Evolutionary conservation across 2,797 vertebrate genomes (phyloP).

Genomic region (Halcyon badia): DNA sequence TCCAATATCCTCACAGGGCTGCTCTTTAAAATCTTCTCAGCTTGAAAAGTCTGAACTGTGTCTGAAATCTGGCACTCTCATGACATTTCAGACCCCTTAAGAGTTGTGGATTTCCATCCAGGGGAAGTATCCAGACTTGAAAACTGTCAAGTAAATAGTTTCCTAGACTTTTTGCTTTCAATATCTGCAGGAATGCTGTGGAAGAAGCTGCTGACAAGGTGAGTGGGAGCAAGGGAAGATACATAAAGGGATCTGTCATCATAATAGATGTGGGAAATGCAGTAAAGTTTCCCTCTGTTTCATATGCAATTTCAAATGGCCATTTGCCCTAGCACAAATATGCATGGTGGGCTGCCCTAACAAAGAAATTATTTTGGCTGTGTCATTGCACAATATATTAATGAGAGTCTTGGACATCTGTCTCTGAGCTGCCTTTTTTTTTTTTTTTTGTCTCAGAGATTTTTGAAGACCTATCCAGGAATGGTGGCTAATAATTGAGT

Average conservation of each 20-base stretch:
- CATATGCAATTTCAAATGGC: neutral
- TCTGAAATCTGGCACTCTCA: neutral
- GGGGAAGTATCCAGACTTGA: neutral
- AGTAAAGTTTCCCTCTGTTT: neutral
- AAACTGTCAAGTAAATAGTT: neutral
- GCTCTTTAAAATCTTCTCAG: neutral
- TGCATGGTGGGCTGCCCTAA: neutral
- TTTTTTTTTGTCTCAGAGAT: neutral
- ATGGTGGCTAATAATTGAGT: conserved; percentile 18
- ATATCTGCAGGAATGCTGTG: neutral
- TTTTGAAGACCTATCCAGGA: neutral
- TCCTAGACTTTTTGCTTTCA: neutral
- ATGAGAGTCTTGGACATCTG: conserved; percentile 2
- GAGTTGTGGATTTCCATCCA: neutral
- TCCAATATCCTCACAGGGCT: neutral
- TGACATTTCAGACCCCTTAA: neutral
- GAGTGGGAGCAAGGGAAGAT: neutral
- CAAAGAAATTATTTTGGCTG: neutral
- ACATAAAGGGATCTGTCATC: neutral
- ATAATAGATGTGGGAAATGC: neutral
- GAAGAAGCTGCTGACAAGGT: neutral
- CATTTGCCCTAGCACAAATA: neutral
- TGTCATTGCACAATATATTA: neutral
- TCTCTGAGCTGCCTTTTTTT: neutral
- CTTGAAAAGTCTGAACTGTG: neutral